A percentile compares a stretch with the other conserved stretches of the same genome.
phyloP scores from a whole-genome alignment of 2,797 vertebrate genomes.

The Ibycter americanus region DNA sequence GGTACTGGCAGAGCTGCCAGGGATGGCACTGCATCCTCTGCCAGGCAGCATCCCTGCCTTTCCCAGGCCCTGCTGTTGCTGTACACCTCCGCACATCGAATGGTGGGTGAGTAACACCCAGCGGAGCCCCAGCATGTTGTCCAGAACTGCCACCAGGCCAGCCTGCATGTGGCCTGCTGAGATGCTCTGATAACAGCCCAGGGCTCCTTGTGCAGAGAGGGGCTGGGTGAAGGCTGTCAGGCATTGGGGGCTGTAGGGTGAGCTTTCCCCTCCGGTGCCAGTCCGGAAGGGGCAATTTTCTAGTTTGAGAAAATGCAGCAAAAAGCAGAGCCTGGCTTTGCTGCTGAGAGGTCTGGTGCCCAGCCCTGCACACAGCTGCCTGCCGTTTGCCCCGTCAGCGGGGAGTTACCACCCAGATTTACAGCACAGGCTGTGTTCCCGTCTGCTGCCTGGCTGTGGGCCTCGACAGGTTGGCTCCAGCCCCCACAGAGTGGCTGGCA shows the following conservation, averaged over 20 bases:
- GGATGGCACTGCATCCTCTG: neutral
- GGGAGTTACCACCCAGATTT: neutral
- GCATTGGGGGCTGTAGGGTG: neutral
- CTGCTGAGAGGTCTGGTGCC: accelerated
- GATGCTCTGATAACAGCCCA: accelerated
- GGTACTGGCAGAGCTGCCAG: neutral
- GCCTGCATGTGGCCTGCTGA: neutral
- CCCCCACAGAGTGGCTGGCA: neutral
- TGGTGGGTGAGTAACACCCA: neutral
- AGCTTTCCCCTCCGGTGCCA: neutral
- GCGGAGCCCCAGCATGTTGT: neutral
- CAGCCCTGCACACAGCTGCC: neutral
- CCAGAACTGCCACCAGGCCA: accelerated
- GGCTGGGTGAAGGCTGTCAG: neutral
- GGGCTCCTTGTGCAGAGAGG: neutral
- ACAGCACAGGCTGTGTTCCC: neutral
- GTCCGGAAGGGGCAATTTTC: neutral
- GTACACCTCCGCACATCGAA: neutral
- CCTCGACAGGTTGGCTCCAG: accelerated
- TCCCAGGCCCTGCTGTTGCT: accelerated
- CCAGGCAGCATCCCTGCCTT: neutral
- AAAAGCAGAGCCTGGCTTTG: neutral
- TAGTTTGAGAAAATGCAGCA: neutral
- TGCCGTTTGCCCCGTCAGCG: accelerated
- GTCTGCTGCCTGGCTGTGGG: accelerated